Evolutionary conservation across 2,113 vertebrate genomes (phyloP).

Genomic region (Daphoenositta chrysoptera): DNA sequence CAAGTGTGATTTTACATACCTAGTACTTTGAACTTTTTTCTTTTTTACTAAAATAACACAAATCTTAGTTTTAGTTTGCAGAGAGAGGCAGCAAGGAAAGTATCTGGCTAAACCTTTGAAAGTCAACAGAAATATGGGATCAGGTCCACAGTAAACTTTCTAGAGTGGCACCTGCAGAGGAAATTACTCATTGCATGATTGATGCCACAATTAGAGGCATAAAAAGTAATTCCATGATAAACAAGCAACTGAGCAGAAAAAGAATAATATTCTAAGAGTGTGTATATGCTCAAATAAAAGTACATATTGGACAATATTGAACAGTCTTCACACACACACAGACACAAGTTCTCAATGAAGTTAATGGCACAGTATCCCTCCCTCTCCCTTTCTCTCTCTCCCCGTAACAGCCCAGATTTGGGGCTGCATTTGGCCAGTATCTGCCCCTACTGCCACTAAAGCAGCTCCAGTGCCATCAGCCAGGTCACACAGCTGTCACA

Average conservation of each 20-base stretch:
- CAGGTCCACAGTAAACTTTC: slow-evolving; percentile 39
- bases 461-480: not conserved
- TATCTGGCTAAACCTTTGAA: slow-evolving; percentile 1
- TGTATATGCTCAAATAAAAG: not conserved
- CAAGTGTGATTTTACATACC: not conserved
- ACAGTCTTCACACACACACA: not conserved
- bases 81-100: not conserved
- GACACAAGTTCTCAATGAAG: not conserved
- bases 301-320: accelerated
- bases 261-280: not conserved
- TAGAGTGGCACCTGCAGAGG: slow-evolving; percentile 36
- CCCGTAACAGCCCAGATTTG: accelerated
- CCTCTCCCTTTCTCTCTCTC: not conserved
- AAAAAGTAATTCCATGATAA: slow-evolving; percentile 45
- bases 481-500: not conserved
- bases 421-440: not conserved
- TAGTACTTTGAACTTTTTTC: not conserved
- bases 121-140: slow-evolving; percentile 41
- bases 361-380: not conserved
- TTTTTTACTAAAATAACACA: not conserved
- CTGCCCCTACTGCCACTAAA: not conserved
- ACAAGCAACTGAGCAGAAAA: not conserved
- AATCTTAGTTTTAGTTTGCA: not conserved
- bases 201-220: slow-evolving; percentile 47
- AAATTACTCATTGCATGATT: slow-evolving; percentile 42